Evolutionary conservation across 2,888 invertebrate genomes (phyloP), one percentile per base, ranked within the genome.

Genomic region (Dinocampus coccinellae): DNA sequence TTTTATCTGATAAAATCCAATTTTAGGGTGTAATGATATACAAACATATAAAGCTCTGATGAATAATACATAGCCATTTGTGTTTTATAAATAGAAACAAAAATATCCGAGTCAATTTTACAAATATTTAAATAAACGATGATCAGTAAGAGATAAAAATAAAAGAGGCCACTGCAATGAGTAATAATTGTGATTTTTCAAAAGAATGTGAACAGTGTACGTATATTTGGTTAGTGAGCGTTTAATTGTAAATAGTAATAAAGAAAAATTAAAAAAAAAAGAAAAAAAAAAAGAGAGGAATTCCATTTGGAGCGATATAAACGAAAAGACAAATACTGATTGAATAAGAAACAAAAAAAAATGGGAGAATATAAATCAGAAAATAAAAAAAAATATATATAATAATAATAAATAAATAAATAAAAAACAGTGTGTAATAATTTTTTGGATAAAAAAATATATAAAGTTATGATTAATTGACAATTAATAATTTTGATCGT

Each of bases 211-310:
- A 70, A 47, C 47, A 75, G 73, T 72, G 71, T 69, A 72, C 69
- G 71, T 71, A 73, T 65, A 72, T 77, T 72, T 73, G 72, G 75
- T 75, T 67, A 52, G 73, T 75, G 76, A 73, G 73, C 69, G 65
- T 65, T 70, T 69, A 66, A 68, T 64, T 77, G 77, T 77, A 77
- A 74, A 77, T 77, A 77, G 72, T 77, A 69, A n/a, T n/a, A n/a
- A n/a, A n/a, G n/a, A n/a, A n/a, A n/a, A n/a, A n/a, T n/a, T n/a
- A n/a, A n/a, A n/a, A n/a, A n/a, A 66, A n/a, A 57, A 24, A 57
- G 20, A 36, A 2, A 64, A 10, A 33, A 60, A 29, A 29, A 33
- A 60, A 24, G 34, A 20, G 11, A 16, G 10, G 10, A 36, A 39
- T 66, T 70, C 62, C 47, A 29, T 62, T 62, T 47, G 10, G 57